Evolutionary conservation across 2,888 invertebrate genomes (phyloP).

Genomic region (Latheticus oryzae): DNA sequence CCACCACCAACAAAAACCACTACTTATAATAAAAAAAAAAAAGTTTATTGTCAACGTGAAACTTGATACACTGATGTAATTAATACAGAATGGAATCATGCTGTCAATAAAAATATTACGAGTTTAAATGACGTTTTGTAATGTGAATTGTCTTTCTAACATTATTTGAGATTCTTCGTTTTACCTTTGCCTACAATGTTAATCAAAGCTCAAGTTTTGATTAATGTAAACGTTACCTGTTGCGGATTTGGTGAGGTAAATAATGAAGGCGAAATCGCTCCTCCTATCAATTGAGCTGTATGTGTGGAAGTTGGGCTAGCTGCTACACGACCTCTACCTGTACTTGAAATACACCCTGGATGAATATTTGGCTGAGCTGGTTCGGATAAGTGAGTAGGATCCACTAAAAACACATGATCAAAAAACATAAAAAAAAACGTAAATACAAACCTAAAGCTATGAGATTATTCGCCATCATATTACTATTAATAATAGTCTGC

Average conservation of each 20-base stretch:
- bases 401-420: slow-evolving; percentile 46
- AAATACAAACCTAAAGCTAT: slow-evolving; percentile 59
- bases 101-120: no score
- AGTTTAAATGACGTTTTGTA: no score
- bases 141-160: no score
- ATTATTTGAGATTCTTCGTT: no score
- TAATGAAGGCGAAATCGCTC: slow-evolving; percentile 77
- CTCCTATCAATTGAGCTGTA: slow-evolving; percentile 74
- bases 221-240: slow-evolving; percentile 49
- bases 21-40: no score
- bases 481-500: slow-evolving; percentile 69
- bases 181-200: slow-evolving; percentile 6
- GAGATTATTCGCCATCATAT: slow-evolving; percentile 66
- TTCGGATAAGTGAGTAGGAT: slow-evolving; percentile 61
- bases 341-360: slow-evolving; percentile 74
- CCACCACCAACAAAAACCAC: slow-evolving; percentile 2
- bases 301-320: slow-evolving; percentile 73
- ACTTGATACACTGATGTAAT: no score
- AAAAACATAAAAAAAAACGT: no score
- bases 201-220: background rate
- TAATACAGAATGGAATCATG: no score
- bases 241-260: slow-evolving; percentile 66
- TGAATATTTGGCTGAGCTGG: slow-evolving; percentile 72
- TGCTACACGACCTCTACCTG: slow-evolving; percentile 71
- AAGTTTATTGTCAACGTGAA: no score